Percentiles rank a stretch among this genome's conserved stretches.
These are phyloP conservation scores for Stenchaetothrips biformis DNA, from an alignment of 2,888 invertebrate genomes.

Conservation along the genomic window DNA sequence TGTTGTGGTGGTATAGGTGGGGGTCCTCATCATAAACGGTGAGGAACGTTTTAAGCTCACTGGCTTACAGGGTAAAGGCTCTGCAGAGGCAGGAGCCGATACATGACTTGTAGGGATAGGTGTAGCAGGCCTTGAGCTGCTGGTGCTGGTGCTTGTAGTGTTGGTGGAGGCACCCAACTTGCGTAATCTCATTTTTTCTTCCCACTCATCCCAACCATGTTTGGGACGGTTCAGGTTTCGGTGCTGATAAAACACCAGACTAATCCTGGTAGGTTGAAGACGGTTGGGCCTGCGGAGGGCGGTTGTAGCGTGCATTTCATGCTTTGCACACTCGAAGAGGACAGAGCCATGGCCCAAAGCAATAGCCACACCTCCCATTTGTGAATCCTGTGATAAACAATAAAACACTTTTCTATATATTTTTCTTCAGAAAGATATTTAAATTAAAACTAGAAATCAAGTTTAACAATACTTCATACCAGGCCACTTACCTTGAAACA, in stretches of 20 bases:
- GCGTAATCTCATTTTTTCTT: constrained; percentile 80
- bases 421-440: not conserved
- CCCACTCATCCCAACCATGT: constrained; percentile 90
- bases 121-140: constrained; percentile 33
- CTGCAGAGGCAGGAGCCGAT: too few species aligned
- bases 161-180: constrained; percentile 59
- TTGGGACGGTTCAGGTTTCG: constrained; percentile 81
- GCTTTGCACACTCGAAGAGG: constrained; percentile 92
- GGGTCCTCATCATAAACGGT: constrained; percentile 54
- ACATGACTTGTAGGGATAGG: too few species aligned
- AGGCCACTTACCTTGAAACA: constrained; percentile 59
- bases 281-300: constrained; percentile 82
- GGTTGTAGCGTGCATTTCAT: constrained; percentile 94
- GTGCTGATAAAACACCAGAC: constrained; percentile 93
- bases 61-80: constrained; percentile 38
- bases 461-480: not conserved
- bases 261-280: constrained; percentile 83
- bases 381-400: constrained; percentile 55
- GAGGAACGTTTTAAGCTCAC: constrained; percentile 39
- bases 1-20: constrained; percentile 73
- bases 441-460: not conserved
- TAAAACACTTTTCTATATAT: not conserved
- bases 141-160: constrained; percentile 48
- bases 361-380: constrained; percentile 93
- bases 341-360: constrained; percentile 92